Percentiles rank a stretch among this genome's conserved stretches.
These are phyloP conservation scores for Allacma fusca DNA, from an alignment of 2,888 invertebrate species.

Conservation along the genomic window DNA sequence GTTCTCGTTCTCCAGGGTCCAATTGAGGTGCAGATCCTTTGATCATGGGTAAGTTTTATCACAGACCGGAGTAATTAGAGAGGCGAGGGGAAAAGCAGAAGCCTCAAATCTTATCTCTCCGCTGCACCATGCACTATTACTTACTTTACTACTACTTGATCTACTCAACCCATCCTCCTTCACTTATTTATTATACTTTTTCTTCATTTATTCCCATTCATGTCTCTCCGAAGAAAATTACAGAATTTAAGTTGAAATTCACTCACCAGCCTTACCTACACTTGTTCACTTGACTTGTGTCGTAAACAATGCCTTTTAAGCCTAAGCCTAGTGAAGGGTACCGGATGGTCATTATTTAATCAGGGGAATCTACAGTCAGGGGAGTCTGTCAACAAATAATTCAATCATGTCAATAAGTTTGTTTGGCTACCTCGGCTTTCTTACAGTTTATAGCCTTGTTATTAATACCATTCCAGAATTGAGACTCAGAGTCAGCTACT, in stretches of 20 bases:
- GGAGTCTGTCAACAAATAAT: too few species aligned
- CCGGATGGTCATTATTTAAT: too few species aligned
- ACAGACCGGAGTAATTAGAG: constrained; percentile 22
- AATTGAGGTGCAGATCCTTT: constrained; percentile 3
- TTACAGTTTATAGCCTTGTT: too few species aligned
- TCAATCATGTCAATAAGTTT: neutral
- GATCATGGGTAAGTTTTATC: neutral
- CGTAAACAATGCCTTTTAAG: constrained; percentile 19
- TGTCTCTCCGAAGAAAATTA: too few species aligned
- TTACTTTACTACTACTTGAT: constrained; percentile 22
- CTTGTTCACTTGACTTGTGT: constrained; percentile 20
- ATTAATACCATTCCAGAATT: too few species aligned
- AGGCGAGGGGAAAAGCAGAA: constrained; percentile 11
- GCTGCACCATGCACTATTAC: too few species aligned
- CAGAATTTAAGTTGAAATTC: too few species aligned
- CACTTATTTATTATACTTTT: constrained; percentile 19
- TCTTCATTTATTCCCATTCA: too few species aligned
- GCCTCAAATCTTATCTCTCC: constrained; percentile 25
- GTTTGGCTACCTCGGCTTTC: too few species aligned
- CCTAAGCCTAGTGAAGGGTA: neutral
- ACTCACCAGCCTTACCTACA: neutral
- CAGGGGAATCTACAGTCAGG: too few species aligned
- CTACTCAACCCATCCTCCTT: constrained; percentile 14
- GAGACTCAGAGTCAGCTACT: constrained; percentile 12
- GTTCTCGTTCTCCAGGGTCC: too few species aligned